These are phyloP conservation scores for Congeria kusceri DNA, from an alignment of 2,888 invertebrate species.

Conservation along the genomic window DNA sequence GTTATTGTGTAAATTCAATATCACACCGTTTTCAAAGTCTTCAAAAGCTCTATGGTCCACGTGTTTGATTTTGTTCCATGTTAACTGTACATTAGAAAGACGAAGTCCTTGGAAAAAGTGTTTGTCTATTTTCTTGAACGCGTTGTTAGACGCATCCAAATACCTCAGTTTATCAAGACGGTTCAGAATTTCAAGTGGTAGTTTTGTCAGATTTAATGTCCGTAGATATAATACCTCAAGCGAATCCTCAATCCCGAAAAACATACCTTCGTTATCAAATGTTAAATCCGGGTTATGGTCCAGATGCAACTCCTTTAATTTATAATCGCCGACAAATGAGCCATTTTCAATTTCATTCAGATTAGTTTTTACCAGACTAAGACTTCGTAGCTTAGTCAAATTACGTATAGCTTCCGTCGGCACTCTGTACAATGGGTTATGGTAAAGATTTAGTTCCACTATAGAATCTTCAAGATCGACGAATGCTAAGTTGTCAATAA, in stretches of 20 bases:
- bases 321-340: conserved; percentile 56
- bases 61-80: conserved; percentile 57
- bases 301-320: conserved; percentile 51
- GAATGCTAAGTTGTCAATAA: conserved; percentile 62
- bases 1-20: conserved; percentile 53
- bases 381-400: conserved; percentile 54
- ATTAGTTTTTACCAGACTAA: conserved; percentile 54
- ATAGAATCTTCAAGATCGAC: conserved; percentile 59
- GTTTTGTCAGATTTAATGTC: conserved; percentile 44
- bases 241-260: conserved; percentile 65
- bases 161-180: conserved; percentile 53
- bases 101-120: conserved; percentile 55
- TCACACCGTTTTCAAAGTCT: conserved; percentile 53
- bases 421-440: conserved; percentile 60
- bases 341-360: conserved; percentile 51
- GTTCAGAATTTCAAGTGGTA: conserved; percentile 55
- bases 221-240: conserved; percentile 64
- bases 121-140: conserved; percentile 56
- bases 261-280: conserved; percentile 59
- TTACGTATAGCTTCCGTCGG: conserved; percentile 58
- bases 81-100: conserved; percentile 36
- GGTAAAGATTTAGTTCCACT: conserved; percentile 64
- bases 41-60: conserved; percentile 57
- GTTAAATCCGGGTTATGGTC: conserved; percentile 53
- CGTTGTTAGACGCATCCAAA: conserved; percentile 65